Evolutionary conservation across 2,797 vertebrate species (phyloP).

Genomic region (Eurystomus glaucurus): DNA sequence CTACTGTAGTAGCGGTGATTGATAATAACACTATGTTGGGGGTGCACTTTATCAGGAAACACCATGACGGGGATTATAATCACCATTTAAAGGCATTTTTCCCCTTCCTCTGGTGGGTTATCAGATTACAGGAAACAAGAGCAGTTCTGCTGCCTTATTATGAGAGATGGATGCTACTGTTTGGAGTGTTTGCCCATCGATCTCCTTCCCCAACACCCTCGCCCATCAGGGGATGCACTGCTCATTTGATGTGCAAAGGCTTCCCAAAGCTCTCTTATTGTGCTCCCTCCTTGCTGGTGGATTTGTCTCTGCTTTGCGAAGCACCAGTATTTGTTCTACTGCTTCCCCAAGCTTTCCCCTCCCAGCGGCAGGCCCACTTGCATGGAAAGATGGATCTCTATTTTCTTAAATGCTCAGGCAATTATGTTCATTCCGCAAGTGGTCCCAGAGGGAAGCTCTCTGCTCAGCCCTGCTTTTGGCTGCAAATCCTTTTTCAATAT

Average conservation of each 20-base stretch:
- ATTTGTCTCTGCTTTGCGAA: conserved; percentile 2
- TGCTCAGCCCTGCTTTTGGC: not conserved
- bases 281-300: not conserved
- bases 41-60: conserved; percentile 19
- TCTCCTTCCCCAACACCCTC: not conserved
- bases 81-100: conserved; percentile 18
- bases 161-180: conserved; percentile 50
- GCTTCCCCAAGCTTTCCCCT: not conserved
- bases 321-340: not conserved
- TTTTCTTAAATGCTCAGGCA: conserved; percentile 31
- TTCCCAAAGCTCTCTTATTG: not conserved
- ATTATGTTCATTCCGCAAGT: not conserved
- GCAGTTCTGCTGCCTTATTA: conserved; percentile 55
- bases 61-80: conserved; percentile 16
- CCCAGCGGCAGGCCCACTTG: not conserved
- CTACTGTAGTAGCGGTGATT: not conserved
- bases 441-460: not conserved
- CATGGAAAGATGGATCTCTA: conserved; percentile 23
- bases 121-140: conserved; percentile 64
- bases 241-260: not conserved
- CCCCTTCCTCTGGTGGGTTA: conserved; percentile 28
- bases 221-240: not conserved
- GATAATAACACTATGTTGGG: not conserved
- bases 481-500: conserved; percentile 53
- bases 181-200: not conserved